phyloP scores from a whole-genome alignment of 2,888 invertebrate genomes.

The Tetramorium bicarinatum region DNA sequence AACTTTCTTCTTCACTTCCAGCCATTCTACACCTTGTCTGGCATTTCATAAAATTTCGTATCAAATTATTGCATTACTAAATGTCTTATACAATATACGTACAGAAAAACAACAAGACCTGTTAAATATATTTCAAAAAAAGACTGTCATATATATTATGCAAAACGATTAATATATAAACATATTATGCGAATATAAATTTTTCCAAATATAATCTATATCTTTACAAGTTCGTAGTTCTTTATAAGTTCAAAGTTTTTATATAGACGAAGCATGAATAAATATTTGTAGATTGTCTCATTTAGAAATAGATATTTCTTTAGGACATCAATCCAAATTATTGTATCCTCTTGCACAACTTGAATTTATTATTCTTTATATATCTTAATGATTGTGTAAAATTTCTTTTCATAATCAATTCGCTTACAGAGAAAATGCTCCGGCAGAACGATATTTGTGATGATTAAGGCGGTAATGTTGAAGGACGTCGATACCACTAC shows the following conservation, averaged over 20 bases:
- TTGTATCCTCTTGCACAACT: background rate
- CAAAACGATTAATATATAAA: background rate
- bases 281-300: background rate
- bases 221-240: background rate
- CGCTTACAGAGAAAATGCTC: slow-evolving; percentile 88
- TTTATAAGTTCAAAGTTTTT: background rate
- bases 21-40: slow-evolving; percentile 89
- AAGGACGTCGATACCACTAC: slow-evolving; percentile 89
- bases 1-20: slow-evolving; percentile 87
- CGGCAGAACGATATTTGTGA: slow-evolving; percentile 87
- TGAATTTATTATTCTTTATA: slow-evolving; percentile 26
- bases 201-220: background rate
- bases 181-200: background rate
- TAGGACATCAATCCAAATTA: background rate
- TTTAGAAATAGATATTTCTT: background rate
- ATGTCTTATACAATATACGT: background rate
- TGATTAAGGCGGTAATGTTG: slow-evolving; percentile 89
- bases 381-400: background rate
- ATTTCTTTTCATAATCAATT: background rate
- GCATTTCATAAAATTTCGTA: slow-evolving; percentile 13
- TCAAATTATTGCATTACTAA: background rate
- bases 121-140: background rate
- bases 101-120: background rate
- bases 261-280: background rate
- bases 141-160: background rate